Percentiles rank a stretch among this genome's conserved stretches.
These are phyloP conservation scores for Ochropleura leucogaster DNA, from an alignment of 2,888 invertebrate species.

Conservation along the genomic window DNA sequence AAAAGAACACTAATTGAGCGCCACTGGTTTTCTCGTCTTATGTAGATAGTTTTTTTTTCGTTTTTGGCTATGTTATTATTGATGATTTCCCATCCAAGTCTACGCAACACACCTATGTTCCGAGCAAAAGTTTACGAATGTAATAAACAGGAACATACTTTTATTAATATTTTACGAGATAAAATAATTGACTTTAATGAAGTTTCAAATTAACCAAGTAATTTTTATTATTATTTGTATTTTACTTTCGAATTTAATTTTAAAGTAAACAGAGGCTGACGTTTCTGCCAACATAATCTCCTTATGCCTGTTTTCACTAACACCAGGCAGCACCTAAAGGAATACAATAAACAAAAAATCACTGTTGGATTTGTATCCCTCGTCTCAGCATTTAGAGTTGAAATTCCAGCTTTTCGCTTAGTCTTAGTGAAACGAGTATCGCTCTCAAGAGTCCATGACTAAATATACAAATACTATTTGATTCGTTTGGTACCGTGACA, in stretches of 20 bases:
- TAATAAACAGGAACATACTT: constrained; percentile 28
- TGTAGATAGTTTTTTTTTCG: neutral
- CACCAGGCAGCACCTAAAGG: neutral
- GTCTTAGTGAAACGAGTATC: neutral
- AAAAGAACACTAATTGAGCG: constrained; percentile 6
- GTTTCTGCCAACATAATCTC: neutral
- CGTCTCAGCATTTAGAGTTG: neutral
- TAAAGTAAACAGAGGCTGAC: neutral
- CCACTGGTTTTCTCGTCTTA: constrained; percentile 14
- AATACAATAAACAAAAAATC: neutral
- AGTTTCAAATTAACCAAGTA: constrained; percentile 21
- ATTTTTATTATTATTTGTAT: constrained; percentile 14
- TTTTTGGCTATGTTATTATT: neutral
- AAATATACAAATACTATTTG: constrained; percentile 13
- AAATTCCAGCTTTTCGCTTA: neutral
- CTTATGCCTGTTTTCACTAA: neutral
- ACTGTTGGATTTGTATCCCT: neutral
- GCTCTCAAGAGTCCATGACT: neutral
- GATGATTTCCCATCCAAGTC: too few species aligned
- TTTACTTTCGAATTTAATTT: constrained; percentile 30
- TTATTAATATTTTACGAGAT: constrained; percentile 34
- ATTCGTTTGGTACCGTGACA: constrained; percentile 13
- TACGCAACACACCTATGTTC: neutral
- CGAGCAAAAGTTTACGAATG: constrained; percentile 26
- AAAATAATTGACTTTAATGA: constrained; percentile 34